Base-by-base conservation (phyloP, 1,140 invertebrate species). In the Aphelinus atriplicis region DNA sequence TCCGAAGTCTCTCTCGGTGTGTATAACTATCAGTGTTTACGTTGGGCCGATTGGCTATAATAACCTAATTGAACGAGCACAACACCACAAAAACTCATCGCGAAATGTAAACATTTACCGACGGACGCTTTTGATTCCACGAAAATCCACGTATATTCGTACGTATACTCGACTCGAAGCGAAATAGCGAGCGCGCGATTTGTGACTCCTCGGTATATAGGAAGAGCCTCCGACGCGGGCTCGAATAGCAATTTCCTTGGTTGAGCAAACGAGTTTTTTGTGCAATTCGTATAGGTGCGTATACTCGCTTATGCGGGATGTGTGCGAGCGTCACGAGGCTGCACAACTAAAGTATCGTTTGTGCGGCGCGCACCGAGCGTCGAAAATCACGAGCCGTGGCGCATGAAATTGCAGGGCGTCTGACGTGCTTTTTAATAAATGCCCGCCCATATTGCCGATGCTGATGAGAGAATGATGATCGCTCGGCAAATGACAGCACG, bases 351-450 rank as follows among this genome's bases (percentile, higher is more conserved):
- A 51, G 10, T 43, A 57, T n/a, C 43, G 7, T 1, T 58, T 45
- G 42, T 48, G 45, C n/a, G 10, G 1, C 42, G 58, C 47, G 68
- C 57, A 61, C 50, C 51, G 50, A 69, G 51, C 43, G 66, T 47
- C 56, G 48, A 70, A 70, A 70, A 51, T 70, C 67, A 51, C 48
- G 53, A 47, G 7, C 26, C n/a, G 63, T 55, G 47, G 58, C n/a
- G 26, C 71, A 64, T 73, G 55, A 73, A 73, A 67, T 73, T 67
- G 46, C 10, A 66, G 64, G 73, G 56, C 50, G 47, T 61, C 56
- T 48, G 45, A 43, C 26, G 57, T 69, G 48, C 68, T 55, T 68
- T 74, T 74, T 56, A 73, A 69, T n/a, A 56, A 51, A n/a, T 46
- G 47, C 55, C 43, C 67, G 1, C 42, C 3, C 7, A 7, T 61